Conservation (phyloP, 2,888 invertebrate genomes). For the Microctonus brassicae region DNA sequence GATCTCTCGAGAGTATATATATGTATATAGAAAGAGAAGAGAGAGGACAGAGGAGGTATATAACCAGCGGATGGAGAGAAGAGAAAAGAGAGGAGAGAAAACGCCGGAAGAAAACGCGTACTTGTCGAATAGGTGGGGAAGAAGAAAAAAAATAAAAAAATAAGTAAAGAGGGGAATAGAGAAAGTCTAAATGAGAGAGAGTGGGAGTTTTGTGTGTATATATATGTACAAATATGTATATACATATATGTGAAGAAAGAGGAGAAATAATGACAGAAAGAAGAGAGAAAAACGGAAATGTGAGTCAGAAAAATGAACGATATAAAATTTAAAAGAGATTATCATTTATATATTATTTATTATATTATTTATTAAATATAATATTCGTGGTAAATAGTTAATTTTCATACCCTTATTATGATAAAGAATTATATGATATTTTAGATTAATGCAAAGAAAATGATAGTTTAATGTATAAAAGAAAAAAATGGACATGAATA, state of each 20-base stretch:
- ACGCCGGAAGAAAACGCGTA: conserved; percentile 1
- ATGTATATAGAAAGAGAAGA: conserved; percentile 15
- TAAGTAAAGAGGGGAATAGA: conserved; percentile 4
- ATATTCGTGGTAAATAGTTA: too few species aligned
- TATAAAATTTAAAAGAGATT: neutral
- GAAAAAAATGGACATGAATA: too few species aligned
- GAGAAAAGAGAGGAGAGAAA: conserved; percentile 21
- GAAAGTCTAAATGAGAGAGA: neutral
- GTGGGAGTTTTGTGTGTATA: too few species aligned
- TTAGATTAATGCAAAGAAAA: too few species aligned
- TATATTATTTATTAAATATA: neutral
- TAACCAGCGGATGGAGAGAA: conserved; percentile 26
- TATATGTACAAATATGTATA: too few species aligned
- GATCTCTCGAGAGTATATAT: conserved; percentile 49
- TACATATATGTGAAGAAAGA: neutral
- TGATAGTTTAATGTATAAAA: too few species aligned
- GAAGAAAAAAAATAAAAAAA: neutral
- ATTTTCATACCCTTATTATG: too few species aligned
- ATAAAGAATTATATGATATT: too few species aligned
- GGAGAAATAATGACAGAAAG: neutral
- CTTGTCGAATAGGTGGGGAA: conserved; percentile 29
- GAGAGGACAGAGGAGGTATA: conserved; percentile 14
- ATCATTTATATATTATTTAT: neutral
- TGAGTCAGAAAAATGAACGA: neutral
- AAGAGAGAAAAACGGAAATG: neutral